Percentiles rank a stretch among this genome's conserved stretches.
Evolutionary conservation across 2,113 vertebrate genomes (phyloP).

Genomic region (Coturnix japonica): DNA sequence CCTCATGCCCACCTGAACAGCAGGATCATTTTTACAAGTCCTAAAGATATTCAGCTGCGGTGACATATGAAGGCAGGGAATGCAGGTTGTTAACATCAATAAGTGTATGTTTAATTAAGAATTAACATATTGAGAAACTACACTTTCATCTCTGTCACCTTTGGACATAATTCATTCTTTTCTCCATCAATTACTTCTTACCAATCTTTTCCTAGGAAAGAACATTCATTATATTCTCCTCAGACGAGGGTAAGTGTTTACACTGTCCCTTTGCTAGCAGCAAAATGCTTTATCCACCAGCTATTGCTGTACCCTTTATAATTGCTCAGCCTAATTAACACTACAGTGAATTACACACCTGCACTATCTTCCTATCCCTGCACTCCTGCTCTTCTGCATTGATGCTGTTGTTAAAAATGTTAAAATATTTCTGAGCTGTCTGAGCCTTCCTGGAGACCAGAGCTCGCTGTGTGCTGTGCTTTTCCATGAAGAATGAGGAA

Average conservation of each 20-base stretch:
- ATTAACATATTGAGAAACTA: neutral
- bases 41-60: neutral
- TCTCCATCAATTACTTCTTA: neutral
- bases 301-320: neutral
- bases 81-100: neutral
- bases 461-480: neutral
- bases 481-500: neutral
- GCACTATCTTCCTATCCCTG: neutral
- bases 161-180: neutral
- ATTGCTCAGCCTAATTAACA: constrained; percentile 39
- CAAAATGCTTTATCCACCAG: neutral
- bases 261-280: neutral
- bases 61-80: neutral
- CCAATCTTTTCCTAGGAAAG: neutral
- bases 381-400: neutral
- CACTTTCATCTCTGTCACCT: neutral
- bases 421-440: neutral
- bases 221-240: neutral
- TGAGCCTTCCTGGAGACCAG: neutral
- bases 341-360: neutral
- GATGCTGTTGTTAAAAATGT: neutral
- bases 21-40: neutral
- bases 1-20: neutral
- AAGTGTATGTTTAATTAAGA: neutral
- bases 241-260: neutral